Conservation (phyloP, 2,888 invertebrate genomes). For the Drosophila mayaguana region DNA sequence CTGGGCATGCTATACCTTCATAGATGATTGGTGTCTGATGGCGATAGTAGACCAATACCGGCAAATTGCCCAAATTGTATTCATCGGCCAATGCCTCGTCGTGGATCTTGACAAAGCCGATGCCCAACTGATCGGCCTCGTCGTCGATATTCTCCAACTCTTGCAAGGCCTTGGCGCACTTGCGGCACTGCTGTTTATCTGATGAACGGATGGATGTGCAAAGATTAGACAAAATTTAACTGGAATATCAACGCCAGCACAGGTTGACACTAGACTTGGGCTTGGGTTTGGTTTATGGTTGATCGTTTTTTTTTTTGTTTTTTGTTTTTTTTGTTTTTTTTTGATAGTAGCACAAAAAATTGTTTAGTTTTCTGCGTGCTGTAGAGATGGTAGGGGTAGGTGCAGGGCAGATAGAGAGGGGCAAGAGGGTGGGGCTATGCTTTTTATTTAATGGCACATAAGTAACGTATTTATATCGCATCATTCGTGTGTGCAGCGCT, state of each 20-base stretch:
- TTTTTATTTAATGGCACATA: neutral
- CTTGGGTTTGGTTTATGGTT: neutral
- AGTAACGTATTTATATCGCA: slow-evolving; percentile 27
- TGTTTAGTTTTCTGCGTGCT: slow-evolving; percentile 40
- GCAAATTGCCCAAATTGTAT: slow-evolving; percentile 95
- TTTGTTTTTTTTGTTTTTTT: neutral
- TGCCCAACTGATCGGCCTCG: slow-evolving; percentile 96
- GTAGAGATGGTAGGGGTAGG: slow-evolving; percentile 3
- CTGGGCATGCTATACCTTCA: slow-evolving; percentile 89
- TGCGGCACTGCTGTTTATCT: slow-evolving; percentile 97
- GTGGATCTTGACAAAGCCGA: slow-evolving; percentile 97
- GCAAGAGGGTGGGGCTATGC: neutral
- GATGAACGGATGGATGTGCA: slow-evolving; percentile 42
- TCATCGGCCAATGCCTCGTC: slow-evolving; percentile 96
- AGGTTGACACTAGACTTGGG: slow-evolving; percentile 38
- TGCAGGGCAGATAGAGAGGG: neutral
- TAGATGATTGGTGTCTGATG: slow-evolving; percentile 97
- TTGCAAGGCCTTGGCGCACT: slow-evolving; percentile 94
- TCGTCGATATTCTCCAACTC: slow-evolving; percentile 97
- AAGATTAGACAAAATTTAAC: slow-evolving; percentile 36
- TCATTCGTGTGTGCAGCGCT: slow-evolving; percentile 34
- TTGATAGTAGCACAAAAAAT: slow-evolving; percentile 33
- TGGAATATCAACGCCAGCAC: slow-evolving; percentile 28
- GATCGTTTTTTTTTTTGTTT: too few relatives aligned
- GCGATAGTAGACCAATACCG: slow-evolving; percentile 96